Base-by-base conservation (phyloP, 2,888 invertebrate species). In the Cetonia aurata region DNA sequence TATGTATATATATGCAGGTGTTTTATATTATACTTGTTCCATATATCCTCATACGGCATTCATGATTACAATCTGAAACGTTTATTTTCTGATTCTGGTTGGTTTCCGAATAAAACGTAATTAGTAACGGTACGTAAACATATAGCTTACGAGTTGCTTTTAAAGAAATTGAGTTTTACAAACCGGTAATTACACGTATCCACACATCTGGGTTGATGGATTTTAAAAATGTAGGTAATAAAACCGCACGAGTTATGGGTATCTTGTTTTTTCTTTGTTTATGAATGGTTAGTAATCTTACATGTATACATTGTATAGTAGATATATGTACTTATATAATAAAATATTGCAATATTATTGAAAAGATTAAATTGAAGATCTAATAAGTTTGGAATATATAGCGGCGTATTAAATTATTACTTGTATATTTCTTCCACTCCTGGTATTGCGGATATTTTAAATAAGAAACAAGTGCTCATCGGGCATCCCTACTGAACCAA, bases 101-200 rank as follows among this genome's bases (percentile, higher is more conserved):
- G 33, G 62, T 65, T 50, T 65, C 17, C 50, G 52, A 65, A 65
- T 65, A 50, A 31, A 65, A 50, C 17, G 62, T 65, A 65, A 65
- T 65, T 65, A 65, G 62, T 65, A 65, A 65, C 62, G 62, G 62
- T 65, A 50, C 50, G 50, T 65, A 65, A 48, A 33, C 37, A 65
- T 65, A 52, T 65, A 65, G 41, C 62, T 33, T 65, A 50, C 37
- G 37, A 33, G 50, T 37, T 17, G 33, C 19, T 50, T 65, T 52
- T 65, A 50, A 50, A 65, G 62, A 65, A 52, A 50, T 57, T 42
- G 52, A 65, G 62, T 50, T 65, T 62, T 65, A 41, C 62, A 33
- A 65, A 52, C 37, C 62, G 50, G 50, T 65, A 65, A 65, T 65
- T 65, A 65, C 17, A 65, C 4, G 50, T 60, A 46, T n/a, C n/a